Base-by-base conservation (phyloP, 2,797 vertebrate species). In the Leptodactylus fallax region DNA sequence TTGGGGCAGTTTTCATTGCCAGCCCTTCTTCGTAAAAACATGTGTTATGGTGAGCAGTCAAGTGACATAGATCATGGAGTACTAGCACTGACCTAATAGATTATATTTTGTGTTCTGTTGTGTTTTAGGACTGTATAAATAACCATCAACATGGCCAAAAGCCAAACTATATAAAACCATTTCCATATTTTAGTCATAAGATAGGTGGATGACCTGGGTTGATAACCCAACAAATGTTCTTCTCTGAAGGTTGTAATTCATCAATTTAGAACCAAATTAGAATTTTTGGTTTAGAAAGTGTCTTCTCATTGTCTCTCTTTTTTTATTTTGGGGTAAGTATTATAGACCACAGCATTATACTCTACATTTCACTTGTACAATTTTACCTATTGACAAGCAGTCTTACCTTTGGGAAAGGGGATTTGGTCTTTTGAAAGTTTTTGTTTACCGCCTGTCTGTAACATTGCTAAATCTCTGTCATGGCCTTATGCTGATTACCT, bases 401-500 rank as follows among this genome's bases (percentile, higher is more conserved):
- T 84, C 71, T 65, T 91, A 76, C 87, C 91, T 78, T 85, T 92
- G 91, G 83, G 86, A 91, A 88, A 90, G 90, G 55, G 7, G 92
- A 91, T 91, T 88, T 77, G 88, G 91, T 87, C 87, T 91, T 90
- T 85, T 91, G 90, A 91, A 91, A 91, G 88, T 93, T 92, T 94
- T 93, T 94, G 95, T 95, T 95, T 94, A 94, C 92, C 91, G 93
- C 93, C 92, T 93, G 90, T 93, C 94, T 95, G 94, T 93, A 92
- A 93, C 94, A 94, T 95, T 96, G 96, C 96, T 96, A 95, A 96
- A 97, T 95, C 95, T 95, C 95, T 96, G 95, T 92, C 96, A 94
- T 92, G 95, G 92, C 95, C 95, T 96, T 96, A 95, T 96, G 96
- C 97, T 97, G 97, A 98, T 97, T 96, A 96, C 95, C 95, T 96